Evolutionary conservation across 2,113 vertebrate species (phyloP), one percentile per base, ranked within the genome.

Genomic region (Platysteira castanea): DNA sequence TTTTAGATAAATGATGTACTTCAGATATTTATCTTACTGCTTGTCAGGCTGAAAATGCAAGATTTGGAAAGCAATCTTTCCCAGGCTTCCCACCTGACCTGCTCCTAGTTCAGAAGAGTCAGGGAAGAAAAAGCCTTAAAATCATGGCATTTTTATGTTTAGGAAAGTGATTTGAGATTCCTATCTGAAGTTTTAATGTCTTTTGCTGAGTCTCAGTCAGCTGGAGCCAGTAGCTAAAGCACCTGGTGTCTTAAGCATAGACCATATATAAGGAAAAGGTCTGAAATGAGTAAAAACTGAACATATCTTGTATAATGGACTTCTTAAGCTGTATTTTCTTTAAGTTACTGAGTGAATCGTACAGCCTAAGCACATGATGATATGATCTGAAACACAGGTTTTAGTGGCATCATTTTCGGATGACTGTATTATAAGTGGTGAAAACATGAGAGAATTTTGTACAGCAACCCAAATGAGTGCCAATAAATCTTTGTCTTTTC

Each of bases 41-140:
- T 90, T 92, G 83, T 82, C 89, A 95, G 49, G 46, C n/a, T 82
- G 3, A 96, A 94, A 94, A 87, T 90, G 59, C 87, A 95, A 90
- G 89, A 68, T 71, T 89, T 93, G 49, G 71, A 92, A 93, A 90
- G 84, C 71, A 84, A 9, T 84, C 53, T 84, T 96, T 93, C 70
- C 54, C 87, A 93, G 59, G 50, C 79, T 96, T 93, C 78, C 81
- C 70, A 82, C 59, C 47, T 89, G 90, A 89, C 59, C 71, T 82
- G 11, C 68, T 95, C 17, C 57, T 65, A 78, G 63, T 71, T 79
- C 73, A 78, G 56, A 84, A 94, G n/a, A 79, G 63, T 47, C 57
- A 24, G 7, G 35, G 67, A 71, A 95, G 65, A 95, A 70, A 94
- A 94, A 87, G 41, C 31, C 59, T 91, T 95, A 96, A 96, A 89